A percentile compares a stretch with the other conserved stretches of the same genome.
Conservation (phyloP, 2,113 vertebrate genomes). For the Calypte anna region DNA sequence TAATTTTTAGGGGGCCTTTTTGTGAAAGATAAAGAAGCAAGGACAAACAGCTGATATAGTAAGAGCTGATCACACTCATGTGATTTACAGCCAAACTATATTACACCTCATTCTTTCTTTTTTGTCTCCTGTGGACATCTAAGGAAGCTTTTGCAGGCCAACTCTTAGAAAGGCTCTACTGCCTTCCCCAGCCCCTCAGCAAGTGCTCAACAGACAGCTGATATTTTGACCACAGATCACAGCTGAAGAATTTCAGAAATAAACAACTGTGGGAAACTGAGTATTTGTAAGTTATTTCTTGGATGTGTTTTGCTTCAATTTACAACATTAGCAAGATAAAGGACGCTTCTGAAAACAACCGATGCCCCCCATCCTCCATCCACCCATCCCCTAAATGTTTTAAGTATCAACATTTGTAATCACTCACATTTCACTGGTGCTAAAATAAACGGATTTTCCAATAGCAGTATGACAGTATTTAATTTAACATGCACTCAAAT, state of each 20-base stretch:
- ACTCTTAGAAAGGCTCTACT: background rate
- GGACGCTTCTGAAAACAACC: background rate
- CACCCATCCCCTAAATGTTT: background rate
- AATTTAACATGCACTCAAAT: background rate
- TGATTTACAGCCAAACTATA: background rate
- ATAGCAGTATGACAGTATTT: background rate
- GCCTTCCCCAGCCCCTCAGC: background rate
- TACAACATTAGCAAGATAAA: background rate
- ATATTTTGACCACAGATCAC: background rate
- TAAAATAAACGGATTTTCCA: background rate
- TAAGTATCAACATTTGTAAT: background rate
- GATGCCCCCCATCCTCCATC: rapidly evolving
- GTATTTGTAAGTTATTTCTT: background rate
- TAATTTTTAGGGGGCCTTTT: background rate
- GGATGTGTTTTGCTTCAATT: background rate
- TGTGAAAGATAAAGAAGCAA: background rate
- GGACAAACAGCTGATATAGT: background rate
- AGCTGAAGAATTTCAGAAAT: background rate
- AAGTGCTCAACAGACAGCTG: background rate
- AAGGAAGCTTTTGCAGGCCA: background rate
- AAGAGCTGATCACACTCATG: background rate
- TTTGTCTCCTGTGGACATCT: background rate
- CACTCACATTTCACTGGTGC: background rate
- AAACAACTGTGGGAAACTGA: background rate
- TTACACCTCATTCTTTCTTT: background rate